Evolutionary conservation across 2,888 invertebrate genomes (phyloP).

Genomic region (Epirrhoe alternata): DNA sequence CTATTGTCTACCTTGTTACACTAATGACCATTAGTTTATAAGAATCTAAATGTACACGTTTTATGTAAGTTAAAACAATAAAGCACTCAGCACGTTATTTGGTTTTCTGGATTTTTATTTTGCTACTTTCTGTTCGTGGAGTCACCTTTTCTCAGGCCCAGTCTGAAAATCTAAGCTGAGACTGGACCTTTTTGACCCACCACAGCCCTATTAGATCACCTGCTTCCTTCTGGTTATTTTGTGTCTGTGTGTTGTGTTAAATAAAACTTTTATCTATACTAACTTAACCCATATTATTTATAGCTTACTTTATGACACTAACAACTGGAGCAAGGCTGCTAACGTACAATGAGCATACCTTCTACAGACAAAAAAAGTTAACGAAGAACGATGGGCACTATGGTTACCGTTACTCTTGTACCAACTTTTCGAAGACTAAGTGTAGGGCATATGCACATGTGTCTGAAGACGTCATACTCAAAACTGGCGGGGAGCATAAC

Average conservation of each 20-base stretch:
- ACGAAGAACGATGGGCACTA: conserved; percentile 1
- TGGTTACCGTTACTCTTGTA: conserved; percentile 19
- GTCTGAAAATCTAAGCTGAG: no score
- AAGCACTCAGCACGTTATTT: not conserved
- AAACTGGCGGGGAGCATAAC: conserved; percentile 13
- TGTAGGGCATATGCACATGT: conserved; percentile 31
- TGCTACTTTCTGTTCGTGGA: no score
- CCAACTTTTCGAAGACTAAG: not conserved
- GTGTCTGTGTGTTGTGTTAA: no score
- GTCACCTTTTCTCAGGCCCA: no score
- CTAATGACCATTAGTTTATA: conserved; percentile 4
- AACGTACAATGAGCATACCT: conserved; percentile 7
- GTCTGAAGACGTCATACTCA: conserved; percentile 10
- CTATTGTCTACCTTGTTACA: conserved; percentile 6
- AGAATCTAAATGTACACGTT: not conserved
- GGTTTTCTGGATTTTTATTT: not conserved
- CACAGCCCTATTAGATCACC: no score
- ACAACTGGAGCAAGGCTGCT: conserved; percentile 12
- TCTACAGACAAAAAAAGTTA: not conserved
- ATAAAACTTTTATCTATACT: no score
- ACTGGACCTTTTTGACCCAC: no score
- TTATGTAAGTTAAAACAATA: not conserved
- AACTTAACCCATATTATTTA: not conserved
- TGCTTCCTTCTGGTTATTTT: no score
- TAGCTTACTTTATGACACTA: conserved; percentile 8